Percentiles rank a stretch among this genome's conserved stretches.
phyloP scores from a whole-genome alignment of 2,888 invertebrate genomes.

The Salticus scenicus region DNA sequence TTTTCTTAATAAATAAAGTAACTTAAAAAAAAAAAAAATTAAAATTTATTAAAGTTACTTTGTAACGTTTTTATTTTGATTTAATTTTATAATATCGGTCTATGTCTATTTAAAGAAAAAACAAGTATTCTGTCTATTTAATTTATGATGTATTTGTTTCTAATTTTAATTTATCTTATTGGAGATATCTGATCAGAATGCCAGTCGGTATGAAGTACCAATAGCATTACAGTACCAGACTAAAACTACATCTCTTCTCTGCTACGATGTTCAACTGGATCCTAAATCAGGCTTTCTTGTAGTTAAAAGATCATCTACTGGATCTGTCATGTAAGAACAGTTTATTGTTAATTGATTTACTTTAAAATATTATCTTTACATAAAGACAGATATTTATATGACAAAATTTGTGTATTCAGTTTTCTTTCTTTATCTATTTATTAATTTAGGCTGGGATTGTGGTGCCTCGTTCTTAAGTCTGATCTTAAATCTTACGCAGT shows the following conservation, averaged over 20 bases:
- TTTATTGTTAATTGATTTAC: neutral
- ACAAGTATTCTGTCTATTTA: neutral
- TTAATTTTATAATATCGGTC: too few relatives aligned
- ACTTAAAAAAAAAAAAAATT: too few relatives aligned
- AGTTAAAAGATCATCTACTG: constrained; percentile 33
- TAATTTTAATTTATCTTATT: neutral
- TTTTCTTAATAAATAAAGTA: too few relatives aligned
- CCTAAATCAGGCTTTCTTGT: constrained; percentile 30
- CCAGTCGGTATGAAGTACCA: constrained; percentile 55
- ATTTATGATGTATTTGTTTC: neutral
- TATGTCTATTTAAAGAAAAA: neutral
- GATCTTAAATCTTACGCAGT: too few relatives aligned
- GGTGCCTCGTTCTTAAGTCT: too few relatives aligned
- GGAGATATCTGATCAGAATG: constrained; percentile 58
- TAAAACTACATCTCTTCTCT: constrained; percentile 16
- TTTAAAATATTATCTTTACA: too few relatives aligned
- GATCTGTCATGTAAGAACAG: constrained; percentile 33
- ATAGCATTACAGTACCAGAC: constrained; percentile 36
- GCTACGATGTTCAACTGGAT: constrained; percentile 33
- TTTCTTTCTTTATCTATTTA: too few relatives aligned
- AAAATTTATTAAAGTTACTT: neutral
- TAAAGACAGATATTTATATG: too few relatives aligned
- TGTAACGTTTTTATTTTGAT: neutral
- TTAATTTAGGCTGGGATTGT: too few relatives aligned
- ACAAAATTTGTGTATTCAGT: too few relatives aligned